phyloP scores from a whole-genome alignment of 2,113 vertebrate species.

The Charadrius vociferus region DNA sequence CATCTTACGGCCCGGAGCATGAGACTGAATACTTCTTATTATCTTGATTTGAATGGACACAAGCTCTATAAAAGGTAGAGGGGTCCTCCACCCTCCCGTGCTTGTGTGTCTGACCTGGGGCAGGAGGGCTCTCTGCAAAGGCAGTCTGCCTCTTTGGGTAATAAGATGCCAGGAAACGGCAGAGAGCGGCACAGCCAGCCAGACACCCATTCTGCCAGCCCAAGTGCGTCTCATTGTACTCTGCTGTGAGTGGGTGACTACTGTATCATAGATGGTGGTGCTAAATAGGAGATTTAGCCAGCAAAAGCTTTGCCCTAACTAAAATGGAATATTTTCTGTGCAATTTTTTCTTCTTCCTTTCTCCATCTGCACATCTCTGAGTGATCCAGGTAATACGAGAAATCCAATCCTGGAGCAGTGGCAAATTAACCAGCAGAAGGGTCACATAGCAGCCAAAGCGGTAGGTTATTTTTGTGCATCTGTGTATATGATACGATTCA shows the following conservation, averaged over 20 bases:
- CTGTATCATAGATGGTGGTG: background rate
- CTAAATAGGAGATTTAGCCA: background rate
- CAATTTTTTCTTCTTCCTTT: background rate
- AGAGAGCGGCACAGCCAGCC: background rate
- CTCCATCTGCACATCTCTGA: background rate
- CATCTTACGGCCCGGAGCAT: background rate
- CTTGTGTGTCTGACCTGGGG: background rate
- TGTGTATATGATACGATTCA: background rate
- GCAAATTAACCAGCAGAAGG: background rate
- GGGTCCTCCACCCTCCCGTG: background rate
- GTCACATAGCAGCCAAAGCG: fast-evolving
- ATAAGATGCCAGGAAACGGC: background rate
- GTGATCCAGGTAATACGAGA: background rate
- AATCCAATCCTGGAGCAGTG: background rate
- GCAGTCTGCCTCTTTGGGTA: background rate
- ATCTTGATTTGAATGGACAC: background rate
- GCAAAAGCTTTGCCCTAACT: background rate
- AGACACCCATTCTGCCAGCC: background rate
- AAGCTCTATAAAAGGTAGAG: background rate
- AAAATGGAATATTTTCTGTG: fast-evolving
- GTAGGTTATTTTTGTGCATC: background rate
- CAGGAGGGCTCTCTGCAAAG: background rate
- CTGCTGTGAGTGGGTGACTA: background rate
- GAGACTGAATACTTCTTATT: background rate
- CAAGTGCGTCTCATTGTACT: fast-evolving